Evolutionary conservation across 2,797 vertebrate genomes (phyloP).

Genomic region (Phoebastria nigripes): DNA sequence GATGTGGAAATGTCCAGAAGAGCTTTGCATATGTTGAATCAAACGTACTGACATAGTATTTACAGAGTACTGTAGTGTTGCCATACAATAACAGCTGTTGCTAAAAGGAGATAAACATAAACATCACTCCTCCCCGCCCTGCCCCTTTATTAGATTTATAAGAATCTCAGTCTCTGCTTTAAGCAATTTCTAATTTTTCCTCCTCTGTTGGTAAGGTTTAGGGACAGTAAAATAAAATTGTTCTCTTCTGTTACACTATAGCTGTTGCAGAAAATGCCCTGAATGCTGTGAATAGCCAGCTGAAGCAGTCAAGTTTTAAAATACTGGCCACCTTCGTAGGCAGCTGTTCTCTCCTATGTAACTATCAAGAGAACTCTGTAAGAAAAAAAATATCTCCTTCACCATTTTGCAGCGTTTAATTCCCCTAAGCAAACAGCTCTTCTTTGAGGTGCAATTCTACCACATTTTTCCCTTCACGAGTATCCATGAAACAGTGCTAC

Average conservation of each 20-base stretch:
- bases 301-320: not conserved
- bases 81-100: not conserved
- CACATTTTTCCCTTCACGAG: fast-evolving
- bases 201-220: not conserved
- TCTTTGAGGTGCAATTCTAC: not conserved
- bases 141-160: not conserved
- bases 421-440: not conserved
- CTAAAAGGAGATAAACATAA: not conserved
- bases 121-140: not conserved
- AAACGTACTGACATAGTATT: not conserved
- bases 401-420: not conserved
- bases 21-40: not conserved
- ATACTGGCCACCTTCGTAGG: not conserved
- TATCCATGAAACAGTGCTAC: fast-evolving
- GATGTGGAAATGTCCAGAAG: not conserved
- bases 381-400: not conserved
- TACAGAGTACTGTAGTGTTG: not conserved
- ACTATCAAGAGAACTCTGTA: not conserved
- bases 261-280: not conserved
- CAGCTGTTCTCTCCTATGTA: not conserved
- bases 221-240: not conserved
- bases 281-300: not conserved
- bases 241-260: not conserved
- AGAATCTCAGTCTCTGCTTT: not conserved
- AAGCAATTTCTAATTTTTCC: not conserved